Conservation (phyloP, 2,797 vertebrate species). For the Lutjanus argentimaculatus region DNA sequence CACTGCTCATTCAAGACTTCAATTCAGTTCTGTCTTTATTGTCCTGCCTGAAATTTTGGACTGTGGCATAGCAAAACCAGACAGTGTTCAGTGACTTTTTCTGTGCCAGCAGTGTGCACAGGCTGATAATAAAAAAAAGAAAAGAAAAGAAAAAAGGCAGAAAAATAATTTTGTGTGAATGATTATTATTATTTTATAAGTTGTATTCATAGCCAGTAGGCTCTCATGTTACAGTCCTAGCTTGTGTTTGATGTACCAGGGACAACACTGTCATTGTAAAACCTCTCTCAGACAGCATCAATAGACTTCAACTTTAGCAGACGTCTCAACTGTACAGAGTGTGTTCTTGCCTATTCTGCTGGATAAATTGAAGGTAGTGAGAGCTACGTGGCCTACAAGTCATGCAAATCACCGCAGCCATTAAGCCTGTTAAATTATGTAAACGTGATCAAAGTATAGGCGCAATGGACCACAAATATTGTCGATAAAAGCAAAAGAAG, state of each 20-base stretch:
- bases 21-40: too few relatives aligned
- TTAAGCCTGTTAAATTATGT: too few relatives aligned
- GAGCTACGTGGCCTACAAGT: neutral
- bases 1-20: too few relatives aligned
- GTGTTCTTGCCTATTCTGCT: neutral
- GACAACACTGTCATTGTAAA: conserved; percentile 3
- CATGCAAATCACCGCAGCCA: neutral
- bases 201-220: conserved; percentile 1
- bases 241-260: neutral
- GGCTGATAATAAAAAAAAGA: too few relatives aligned
- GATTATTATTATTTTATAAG: neutral
- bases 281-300: conserved; percentile 11
- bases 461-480: neutral
- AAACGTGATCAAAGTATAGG: neutral
- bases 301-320: neutral
- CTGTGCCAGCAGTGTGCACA: too few relatives aligned
- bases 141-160: too few relatives aligned
- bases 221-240: conserved; percentile 20
- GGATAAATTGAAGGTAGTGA: neutral
- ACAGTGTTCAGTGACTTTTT: too few relatives aligned
- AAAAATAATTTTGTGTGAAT: too few relatives aligned
- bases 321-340: too few relatives aligned
- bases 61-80: too few relatives aligned
- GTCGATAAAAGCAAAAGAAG: neutral
- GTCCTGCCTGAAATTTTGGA: too few relatives aligned